Conservation (phyloP, 30 jellyfish, hydroid and myxozoan genomes). For the Chironex yamaguchii region DNA sequence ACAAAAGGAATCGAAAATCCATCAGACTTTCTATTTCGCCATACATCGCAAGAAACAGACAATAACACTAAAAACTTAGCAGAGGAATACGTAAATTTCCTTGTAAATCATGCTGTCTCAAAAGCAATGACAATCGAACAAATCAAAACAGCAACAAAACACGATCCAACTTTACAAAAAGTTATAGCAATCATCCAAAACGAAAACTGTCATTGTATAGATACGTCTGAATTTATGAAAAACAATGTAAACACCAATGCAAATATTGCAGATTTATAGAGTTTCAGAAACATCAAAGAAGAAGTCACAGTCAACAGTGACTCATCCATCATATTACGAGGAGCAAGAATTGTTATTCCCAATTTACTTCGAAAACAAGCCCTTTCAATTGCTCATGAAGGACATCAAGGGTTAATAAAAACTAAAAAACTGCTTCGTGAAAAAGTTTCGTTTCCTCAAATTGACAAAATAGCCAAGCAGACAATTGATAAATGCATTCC, state of each 20-base stretch:
- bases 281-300: not conserved
- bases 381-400: slow-evolving; percentile 31
- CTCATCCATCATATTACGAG: not conserved
- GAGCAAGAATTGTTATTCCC: slow-evolving; percentile 29
- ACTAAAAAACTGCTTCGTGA: not conserved
- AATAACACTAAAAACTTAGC: slow-evolving; percentile 17
- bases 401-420: slow-evolving; percentile 26
- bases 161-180: slow-evolving; percentile 23
- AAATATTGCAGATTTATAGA: slow-evolving; percentile 7
- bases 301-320: slow-evolving; percentile 12
- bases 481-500: slow-evolving; percentile 12
- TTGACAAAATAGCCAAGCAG: slow-evolving; percentile 5
- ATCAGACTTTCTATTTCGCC: slow-evolving; percentile 4
- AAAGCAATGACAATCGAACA: slow-evolving; percentile 31
- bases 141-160: slow-evolving; percentile 11
- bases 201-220: not conserved
- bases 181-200: not conserved
- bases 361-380: not conserved
- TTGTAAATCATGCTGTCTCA: slow-evolving; percentile 30
- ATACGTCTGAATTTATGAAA: not conserved
- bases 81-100: slow-evolving; percentile 39
- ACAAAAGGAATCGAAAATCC: slow-evolving; percentile 16
- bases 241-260: too few relatives aligned
- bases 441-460: slow-evolving; percentile 27
- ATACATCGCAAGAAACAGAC: too few relatives aligned